Conservation (phyloP, 2,888 invertebrate genomes). For the Charanyca ferruginea region DNA sequence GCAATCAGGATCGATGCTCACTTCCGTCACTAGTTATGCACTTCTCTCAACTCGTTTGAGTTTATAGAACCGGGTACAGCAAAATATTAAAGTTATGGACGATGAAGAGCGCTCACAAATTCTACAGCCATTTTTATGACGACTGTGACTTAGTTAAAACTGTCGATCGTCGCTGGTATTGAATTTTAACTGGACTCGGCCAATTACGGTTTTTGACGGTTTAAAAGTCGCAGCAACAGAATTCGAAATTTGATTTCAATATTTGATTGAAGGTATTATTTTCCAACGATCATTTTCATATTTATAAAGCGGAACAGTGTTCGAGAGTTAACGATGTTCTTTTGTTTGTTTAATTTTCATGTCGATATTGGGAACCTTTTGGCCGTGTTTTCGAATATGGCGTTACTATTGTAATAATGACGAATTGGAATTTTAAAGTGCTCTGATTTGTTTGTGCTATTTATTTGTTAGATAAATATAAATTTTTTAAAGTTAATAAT, state of each 20-base stretch:
- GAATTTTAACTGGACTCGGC: slow-evolving; percentile 33
- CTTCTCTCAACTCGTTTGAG: slow-evolving; percentile 38
- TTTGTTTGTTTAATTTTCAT: neutral
- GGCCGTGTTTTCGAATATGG: neutral
- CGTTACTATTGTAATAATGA: neutral
- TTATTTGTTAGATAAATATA: no score
- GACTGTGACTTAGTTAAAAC: slow-evolving; percentile 41
- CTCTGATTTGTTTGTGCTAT: neutral
- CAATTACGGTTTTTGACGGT: slow-evolving; percentile 27
- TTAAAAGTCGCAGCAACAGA: neutral
- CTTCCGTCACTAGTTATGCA: slow-evolving; percentile 35
- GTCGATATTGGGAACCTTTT: neutral
- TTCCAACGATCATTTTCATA: neutral
- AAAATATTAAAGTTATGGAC: slow-evolving; percentile 53
- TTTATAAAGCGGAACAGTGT: slow-evolving; percentile 4
- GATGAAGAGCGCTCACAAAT: slow-evolving; percentile 20
- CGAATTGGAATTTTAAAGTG: neutral
- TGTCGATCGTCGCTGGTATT: slow-evolving; percentile 13
- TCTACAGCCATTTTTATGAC: slow-evolving; percentile 44
- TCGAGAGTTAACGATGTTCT: slow-evolving; percentile 11
- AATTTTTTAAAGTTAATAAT: no score
- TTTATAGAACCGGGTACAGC: slow-evolving; percentile 43
- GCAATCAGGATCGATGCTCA: slow-evolving; percentile 40
- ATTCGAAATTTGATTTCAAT: neutral
- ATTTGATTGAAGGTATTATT: slow-evolving; percentile 4